Evolutionary conservation across 2,113 vertebrate genomes (phyloP).

Genomic region (Geococcyx californianus): DNA sequence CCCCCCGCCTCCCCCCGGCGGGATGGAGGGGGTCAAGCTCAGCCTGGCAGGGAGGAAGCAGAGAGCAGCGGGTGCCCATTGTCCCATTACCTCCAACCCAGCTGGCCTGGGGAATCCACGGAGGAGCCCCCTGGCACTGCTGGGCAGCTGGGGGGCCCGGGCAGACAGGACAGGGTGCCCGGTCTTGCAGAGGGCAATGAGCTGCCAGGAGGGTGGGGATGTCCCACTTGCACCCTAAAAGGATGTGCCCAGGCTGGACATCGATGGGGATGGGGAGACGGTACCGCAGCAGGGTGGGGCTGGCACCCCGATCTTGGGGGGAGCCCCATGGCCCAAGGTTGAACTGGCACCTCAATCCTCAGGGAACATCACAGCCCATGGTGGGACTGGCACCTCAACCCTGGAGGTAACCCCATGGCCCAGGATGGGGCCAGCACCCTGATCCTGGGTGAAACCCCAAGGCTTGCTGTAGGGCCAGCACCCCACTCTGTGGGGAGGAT

Average conservation of each 20-base stretch:
- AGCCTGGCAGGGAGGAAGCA: fast-evolving
- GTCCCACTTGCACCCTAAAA: not conserved
- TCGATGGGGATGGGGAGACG: fast-evolving
- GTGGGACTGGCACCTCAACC: too few species aligned
- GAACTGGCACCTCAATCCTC: not conserved
- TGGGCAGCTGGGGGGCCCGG: fast-evolving
- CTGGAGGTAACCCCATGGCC: not conserved
- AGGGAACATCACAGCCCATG: not conserved
- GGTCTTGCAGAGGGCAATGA: not conserved
- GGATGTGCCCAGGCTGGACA: not conserved
- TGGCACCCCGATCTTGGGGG: not conserved
- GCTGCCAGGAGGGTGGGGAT: not conserved
- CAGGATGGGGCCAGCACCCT: too few species aligned
- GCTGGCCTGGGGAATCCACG: not conserved
- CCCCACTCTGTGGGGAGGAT: not conserved
- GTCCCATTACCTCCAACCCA: not conserved
- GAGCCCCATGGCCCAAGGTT: not conserved
- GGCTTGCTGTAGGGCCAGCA: not conserved
- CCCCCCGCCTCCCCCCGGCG: fast-evolving
- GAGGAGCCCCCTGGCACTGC: not conserved
- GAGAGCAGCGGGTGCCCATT: fast-evolving
- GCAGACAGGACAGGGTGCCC: not conserved
- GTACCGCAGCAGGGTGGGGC: not conserved
- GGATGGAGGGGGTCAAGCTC: fast-evolving
- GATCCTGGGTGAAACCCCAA: too few species aligned